phyloP scores from a whole-genome alignment of 2,888 invertebrate genomes.

The Tenthredo amoena region DNA sequence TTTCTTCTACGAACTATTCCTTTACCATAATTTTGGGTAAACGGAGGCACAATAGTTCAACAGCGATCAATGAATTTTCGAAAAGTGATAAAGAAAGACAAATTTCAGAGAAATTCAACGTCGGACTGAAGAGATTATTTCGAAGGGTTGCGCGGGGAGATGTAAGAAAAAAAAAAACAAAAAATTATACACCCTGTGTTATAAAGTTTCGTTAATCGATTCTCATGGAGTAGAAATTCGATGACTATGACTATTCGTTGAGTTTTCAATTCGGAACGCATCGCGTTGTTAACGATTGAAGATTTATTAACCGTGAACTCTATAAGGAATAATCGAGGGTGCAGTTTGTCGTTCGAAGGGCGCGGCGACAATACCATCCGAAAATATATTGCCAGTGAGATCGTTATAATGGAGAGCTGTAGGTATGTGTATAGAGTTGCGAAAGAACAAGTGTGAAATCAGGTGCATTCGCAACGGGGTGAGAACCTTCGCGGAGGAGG shows the following conservation, averaged over 20 bases:
- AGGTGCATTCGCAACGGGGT: slow-evolving; percentile 72
- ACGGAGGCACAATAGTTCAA: too few species aligned
- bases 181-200: not conserved
- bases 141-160: not conserved
- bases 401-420: slow-evolving; percentile 30
- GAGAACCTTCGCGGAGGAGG: slow-evolving; percentile 45
- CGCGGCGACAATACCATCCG: not conserved
- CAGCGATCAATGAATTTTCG: not conserved
- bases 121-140: not conserved
- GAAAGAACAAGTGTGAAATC: slow-evolving; percentile 77
- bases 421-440: slow-evolving; percentile 57
- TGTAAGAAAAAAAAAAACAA: too few species aligned
- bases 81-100: not conserved
- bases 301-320: slow-evolving; percentile 43
- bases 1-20: not conserved
- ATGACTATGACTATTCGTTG: not conserved
- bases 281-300: slow-evolving; percentile 20
- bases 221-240: not conserved
- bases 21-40: not conserved
- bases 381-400: slow-evolving; percentile 5
- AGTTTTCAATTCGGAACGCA: not conserved
- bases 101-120: not conserved
- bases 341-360: not conserved
- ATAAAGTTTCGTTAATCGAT: not conserved
- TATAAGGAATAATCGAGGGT: slow-evolving; percentile 5